Evolutionary conservation across 2,888 invertebrate genomes (phyloP), one percentile per base, ranked within the genome.

Genomic region (Temnothorax rugatulus): DNA sequence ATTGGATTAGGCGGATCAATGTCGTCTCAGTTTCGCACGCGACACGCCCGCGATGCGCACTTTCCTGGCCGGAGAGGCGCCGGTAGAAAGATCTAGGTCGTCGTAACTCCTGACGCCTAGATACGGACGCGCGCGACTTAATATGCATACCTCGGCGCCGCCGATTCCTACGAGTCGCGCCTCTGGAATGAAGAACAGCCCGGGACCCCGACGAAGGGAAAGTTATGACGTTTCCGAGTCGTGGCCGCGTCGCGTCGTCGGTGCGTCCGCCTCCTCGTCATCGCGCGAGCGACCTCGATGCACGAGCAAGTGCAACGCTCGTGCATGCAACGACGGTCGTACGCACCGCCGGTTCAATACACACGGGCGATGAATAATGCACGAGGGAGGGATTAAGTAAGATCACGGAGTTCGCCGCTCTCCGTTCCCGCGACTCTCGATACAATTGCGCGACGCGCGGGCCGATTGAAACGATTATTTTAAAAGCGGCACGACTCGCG

Each of bases 141-240:
- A 90, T 88, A 90, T 90, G 91, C 90, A 86, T 88, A 84, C 82
- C 88, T 82, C 71, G 75, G 82, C 86, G 69, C 25, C 82, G 41
- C 68, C 50, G 68, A 81, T 82, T 69, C 74, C 77, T 61, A 71
- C n/a, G 21, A 74, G 44, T 84, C 85, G 71, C 86, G 86, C 44
- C 47, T 77, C 76, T n/a, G 13, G 91, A 90, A 90, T 89, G 84
- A 89, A 84, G 84, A 89, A 66, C 82, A 84, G 84, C 76, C 59
- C 54, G 29, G 34, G 54, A 9, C n/a, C 34, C 54, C 73, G 82
- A 63, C 84, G 69, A 84, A 84, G 91, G 90, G 91, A 90, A 90
- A 90, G 90, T 91, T 88, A 87, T 86, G 88, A 89, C 79, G 83
- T 68, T 83, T 87, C 82, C 81, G 66, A 69, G 64, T 57, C 73